Percentiles rank a stretch among this genome's conserved stretches.
These are phyloP conservation scores for Lordiphosa fenestrarum DNA, from an alignment of 2,888 invertebrate species.

Conservation along the genomic window DNA sequence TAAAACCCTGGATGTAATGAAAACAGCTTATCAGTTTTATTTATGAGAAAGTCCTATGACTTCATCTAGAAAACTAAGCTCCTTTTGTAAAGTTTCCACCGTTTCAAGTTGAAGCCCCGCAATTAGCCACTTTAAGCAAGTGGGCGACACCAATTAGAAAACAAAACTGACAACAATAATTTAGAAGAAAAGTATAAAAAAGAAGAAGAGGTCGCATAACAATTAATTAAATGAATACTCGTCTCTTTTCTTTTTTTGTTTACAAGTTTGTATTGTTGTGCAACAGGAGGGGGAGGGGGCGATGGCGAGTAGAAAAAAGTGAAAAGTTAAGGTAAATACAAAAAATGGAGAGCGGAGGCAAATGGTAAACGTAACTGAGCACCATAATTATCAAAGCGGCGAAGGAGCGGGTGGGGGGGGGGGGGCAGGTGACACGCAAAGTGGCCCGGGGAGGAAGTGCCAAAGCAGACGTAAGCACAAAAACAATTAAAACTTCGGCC, in stretches of 20 bases:
- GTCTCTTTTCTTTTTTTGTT: constrained; percentile 1
- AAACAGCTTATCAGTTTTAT: no score
- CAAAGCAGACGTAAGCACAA: constrained; percentile 42
- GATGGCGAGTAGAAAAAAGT: neutral
- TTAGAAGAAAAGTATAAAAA: neutral
- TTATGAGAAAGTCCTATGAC: no score
- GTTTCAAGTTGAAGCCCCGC: constrained; percentile 7
- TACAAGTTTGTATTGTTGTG: constrained; percentile 19
- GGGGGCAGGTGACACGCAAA: constrained; percentile 17
- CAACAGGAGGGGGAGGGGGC: constrained; percentile 26
- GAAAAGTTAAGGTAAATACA: neutral
- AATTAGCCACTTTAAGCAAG: constrained; percentile 30
- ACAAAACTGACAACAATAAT: constrained; percentile 10
- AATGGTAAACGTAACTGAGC: constrained; percentile 22
- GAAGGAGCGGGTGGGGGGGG: neutral
- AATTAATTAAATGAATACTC: constrained; percentile 45
- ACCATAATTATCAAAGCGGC: constrained; percentile 35
- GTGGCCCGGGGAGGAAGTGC: constrained; percentile 8
- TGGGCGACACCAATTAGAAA: constrained; percentile 28
- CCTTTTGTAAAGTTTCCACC: no score
- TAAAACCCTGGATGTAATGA: no score
- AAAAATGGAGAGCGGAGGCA: neutral
- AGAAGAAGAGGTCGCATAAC: constrained; percentile 35
- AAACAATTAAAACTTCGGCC: constrained; percentile 65
- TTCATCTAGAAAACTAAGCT: no score